These are phyloP conservation scores for Muscina levida DNA, from an alignment of 2,888 invertebrate genomes.

Conservation along the genomic window DNA sequence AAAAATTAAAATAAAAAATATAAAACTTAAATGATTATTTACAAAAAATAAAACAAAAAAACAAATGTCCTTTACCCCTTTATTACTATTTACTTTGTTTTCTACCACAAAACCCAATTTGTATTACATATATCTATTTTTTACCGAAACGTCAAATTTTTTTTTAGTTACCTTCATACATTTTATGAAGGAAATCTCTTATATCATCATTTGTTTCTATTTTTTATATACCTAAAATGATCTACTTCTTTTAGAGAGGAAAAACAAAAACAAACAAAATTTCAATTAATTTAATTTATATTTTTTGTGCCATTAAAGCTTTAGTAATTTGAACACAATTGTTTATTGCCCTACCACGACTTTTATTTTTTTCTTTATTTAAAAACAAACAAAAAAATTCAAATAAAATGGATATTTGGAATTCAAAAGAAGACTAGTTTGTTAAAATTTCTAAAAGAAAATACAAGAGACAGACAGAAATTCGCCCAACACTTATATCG, in stretches of 20 bases:
- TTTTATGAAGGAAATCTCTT: slow-evolving; percentile 39
- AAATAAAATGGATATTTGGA: slow-evolving; percentile 36
- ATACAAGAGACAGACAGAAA: no score
- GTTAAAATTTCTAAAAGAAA: slow-evolving; percentile 6
- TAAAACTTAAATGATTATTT: slow-evolving; percentile 24
- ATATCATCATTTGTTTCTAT: no score
- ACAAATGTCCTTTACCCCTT: slow-evolving; percentile 18
- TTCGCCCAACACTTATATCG: no score
- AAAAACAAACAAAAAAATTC: slow-evolving; percentile 32
- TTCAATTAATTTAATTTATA: slow-evolving; percentile 50
- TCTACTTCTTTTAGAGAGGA: slow-evolving; percentile 46
- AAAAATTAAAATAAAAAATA: slow-evolving; percentile 26
- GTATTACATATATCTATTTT: slow-evolving; percentile 48
- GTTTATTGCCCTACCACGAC: slow-evolving; percentile 13
- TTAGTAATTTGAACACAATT: slow-evolving; percentile 45
- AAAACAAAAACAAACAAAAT: slow-evolving; percentile 44
- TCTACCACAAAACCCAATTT: slow-evolving; percentile 25
- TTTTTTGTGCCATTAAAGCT: slow-evolving; percentile 65
- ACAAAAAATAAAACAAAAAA: slow-evolving; percentile 46
- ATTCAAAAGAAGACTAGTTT: slow-evolving; percentile 26
- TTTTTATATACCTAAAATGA: slow-evolving; percentile 50
- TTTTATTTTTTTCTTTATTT: slow-evolving; percentile 27
- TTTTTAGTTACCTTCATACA: slow-evolving; percentile 39
- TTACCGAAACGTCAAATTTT: slow-evolving; percentile 6
- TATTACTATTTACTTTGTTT: no score